These are phyloP conservation scores for Camelus bactrianus DNA, from an alignment of 2,113 vertebrate species.

Conservation along the genomic window DNA sequence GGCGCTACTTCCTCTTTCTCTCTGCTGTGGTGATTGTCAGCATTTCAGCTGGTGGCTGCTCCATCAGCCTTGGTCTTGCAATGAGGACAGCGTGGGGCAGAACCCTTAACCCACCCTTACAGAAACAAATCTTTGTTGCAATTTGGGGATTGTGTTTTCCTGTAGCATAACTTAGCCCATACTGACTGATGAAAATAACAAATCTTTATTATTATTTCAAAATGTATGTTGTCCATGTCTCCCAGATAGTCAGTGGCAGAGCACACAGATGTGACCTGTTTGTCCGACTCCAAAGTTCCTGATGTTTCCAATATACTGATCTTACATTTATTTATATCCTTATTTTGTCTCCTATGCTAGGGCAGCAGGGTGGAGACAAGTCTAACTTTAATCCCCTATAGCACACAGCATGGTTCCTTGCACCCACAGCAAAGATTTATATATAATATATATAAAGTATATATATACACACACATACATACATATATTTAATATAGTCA, in stretches of 20 bases:
- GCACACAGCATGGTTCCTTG: neutral
- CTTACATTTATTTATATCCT: neutral
- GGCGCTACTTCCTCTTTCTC: neutral
- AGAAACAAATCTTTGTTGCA: conserved; percentile 10
- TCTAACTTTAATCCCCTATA: neutral
- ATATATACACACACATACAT: neutral
- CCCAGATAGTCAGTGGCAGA: neutral
- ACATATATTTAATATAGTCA: neutral
- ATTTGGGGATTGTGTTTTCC: neutral
- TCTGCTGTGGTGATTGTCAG: neutral
- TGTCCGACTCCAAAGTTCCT: neutral
- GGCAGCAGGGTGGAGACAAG: neutral
- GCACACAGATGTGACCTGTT: neutral
- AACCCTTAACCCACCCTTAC: neutral
- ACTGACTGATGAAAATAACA: neutral
- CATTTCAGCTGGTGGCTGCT: neutral
- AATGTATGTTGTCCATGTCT: neutral
- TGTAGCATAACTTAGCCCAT: neutral
- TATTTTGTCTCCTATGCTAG: neutral
- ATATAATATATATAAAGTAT: neutral
- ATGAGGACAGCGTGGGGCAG: neutral
- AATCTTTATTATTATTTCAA: neutral
- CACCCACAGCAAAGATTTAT: neutral
- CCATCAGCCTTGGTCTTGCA: neutral
- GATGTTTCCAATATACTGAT: neutral